Base-by-base conservation (phyloP, 2,888 invertebrate species). In the Macrophya alboannulata region DNA sequence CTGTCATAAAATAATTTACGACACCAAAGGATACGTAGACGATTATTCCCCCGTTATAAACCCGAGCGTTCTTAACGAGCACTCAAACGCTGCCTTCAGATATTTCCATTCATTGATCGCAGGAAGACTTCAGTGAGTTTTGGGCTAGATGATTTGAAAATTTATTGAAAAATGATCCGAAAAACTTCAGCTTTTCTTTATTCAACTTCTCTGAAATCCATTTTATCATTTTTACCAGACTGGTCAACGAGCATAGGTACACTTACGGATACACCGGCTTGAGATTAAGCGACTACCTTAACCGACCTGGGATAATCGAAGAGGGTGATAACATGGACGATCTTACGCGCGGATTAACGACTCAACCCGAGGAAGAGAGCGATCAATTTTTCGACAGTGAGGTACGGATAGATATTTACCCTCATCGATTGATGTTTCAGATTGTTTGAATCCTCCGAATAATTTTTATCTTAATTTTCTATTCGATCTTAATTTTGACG, bases 331-430 rank as follows among this genome's bases (percentile, higher is more conserved):
- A 96, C 82, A 96, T 97, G 90, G 97, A 97, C 92, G 96, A 96
- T 86, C 94, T 98, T 84, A 95, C 96, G 0, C 94, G 98, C 93
- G 97, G 98, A 9, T 94, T 98, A 90, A 94, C 96, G 4, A 96
- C 96, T 17, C 98, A 98, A 91, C 96, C 96, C 0, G 96, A 97
- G 93, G 96, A 97, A 90, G 95, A 95, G 88, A 96, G 97, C 86
- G 98, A 98, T 93, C 96, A 96, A 88, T 97, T 95, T 93, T 97
- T 97, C 94, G 97, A 97, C 89, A 95, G 94, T 85, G 97, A 97
- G 94, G 97, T 97, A 86, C 94, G 94, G 15, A 94, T 88, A 94
- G 90, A 94, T n/a, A n/a, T n/a, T 9, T 94, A 94, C 90, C 89
- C 92, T 40, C 10, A 65, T 43, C 17, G 8, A 45, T 43, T 2